Evolutionary conservation across 1,140 invertebrate species (phyloP).

Genomic region (Cheumatopsyche charites): DNA sequence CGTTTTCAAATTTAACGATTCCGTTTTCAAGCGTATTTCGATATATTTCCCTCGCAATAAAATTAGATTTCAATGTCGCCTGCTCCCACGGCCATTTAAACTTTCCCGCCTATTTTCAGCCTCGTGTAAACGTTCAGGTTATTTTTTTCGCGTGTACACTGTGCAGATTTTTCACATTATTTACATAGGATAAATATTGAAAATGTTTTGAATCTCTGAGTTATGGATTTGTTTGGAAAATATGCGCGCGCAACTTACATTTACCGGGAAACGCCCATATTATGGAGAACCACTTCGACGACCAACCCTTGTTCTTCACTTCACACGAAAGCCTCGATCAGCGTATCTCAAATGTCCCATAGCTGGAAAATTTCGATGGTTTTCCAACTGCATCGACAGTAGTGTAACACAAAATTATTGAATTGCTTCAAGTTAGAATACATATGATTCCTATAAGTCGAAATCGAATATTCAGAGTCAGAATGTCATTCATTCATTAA

Average conservation of each 20-base stretch:
- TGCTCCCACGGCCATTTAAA: conserved; percentile 7
- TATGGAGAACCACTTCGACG: conserved; percentile 17
- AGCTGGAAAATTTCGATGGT: too few species aligned
- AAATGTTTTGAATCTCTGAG: not conserved
- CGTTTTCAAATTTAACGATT: too few species aligned
- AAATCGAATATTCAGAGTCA: too few species aligned
- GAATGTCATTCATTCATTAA: too few species aligned
- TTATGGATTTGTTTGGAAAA: conserved; percentile 20
- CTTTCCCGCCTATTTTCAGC: conserved; percentile 23
- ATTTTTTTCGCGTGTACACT: not conserved
- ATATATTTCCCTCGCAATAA: not conserved
- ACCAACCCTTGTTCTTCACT: conserved; percentile 12
- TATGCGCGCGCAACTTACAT: conserved; percentile 16
- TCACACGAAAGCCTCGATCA: conserved; percentile 16
- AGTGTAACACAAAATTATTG: too few species aligned
- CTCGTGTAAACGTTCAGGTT: conserved; percentile 16
- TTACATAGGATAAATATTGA: not conserved
- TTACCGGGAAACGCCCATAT: conserved; percentile 19
- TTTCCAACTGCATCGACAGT: too few species aligned
- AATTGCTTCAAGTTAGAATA: too few species aligned
- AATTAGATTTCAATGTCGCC: conserved; percentile 26
- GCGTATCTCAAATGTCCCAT: too few species aligned
- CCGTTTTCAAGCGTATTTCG: too few species aligned
- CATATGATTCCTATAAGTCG: too few species aligned
- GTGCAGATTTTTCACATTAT: not conserved